Evolutionary conservation across 2,888 invertebrate genomes (phyloP).

Genomic region (Phaonia tiefii): DNA sequence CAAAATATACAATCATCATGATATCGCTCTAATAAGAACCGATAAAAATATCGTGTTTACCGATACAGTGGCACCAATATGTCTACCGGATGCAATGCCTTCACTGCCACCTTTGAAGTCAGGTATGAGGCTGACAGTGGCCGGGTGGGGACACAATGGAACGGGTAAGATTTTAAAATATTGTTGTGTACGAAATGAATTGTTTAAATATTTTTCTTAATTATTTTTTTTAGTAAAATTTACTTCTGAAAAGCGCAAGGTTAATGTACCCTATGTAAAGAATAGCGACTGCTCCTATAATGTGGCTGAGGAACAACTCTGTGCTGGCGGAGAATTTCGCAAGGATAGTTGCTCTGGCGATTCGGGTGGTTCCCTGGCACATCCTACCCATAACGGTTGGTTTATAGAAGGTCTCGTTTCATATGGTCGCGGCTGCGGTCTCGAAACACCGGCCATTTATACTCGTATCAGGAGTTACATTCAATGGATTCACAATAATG

Average conservation of each 20-base stretch:
- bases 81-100: conserved; percentile 80
- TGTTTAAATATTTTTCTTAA: no score
- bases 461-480: conserved; percentile 66
- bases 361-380: conserved; percentile 88
- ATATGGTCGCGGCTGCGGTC: conserved; percentile 84
- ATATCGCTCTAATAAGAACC: conserved; percentile 86
- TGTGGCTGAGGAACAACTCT: conserved; percentile 81
- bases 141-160: conserved; percentile 84
- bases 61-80: conserved; percentile 82
- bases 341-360: conserved; percentile 87
- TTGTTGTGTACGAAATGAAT: conserved; percentile 1
- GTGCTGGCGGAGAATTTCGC: conserved; percentile 84
- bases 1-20: conserved; percentile 83
- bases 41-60: conserved; percentile 81
- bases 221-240: conserved; percentile 51
- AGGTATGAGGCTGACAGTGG: conserved; percentile 78
- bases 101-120: conserved; percentile 30
- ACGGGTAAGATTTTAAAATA: conserved; percentile 53
- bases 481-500: conserved; percentile 65
- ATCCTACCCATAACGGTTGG: conserved; percentile 78
- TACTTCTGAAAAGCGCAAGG: conserved; percentile 61
- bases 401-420: conserved; percentile 84
- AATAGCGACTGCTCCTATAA: conserved; percentile 52
- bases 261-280: conserved; percentile 64
- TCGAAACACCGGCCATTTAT: conserved; percentile 69